Evolutionary conservation across 2,113 vertebrate species (phyloP).

Genomic region (Archocentrus centrarchus): DNA sequence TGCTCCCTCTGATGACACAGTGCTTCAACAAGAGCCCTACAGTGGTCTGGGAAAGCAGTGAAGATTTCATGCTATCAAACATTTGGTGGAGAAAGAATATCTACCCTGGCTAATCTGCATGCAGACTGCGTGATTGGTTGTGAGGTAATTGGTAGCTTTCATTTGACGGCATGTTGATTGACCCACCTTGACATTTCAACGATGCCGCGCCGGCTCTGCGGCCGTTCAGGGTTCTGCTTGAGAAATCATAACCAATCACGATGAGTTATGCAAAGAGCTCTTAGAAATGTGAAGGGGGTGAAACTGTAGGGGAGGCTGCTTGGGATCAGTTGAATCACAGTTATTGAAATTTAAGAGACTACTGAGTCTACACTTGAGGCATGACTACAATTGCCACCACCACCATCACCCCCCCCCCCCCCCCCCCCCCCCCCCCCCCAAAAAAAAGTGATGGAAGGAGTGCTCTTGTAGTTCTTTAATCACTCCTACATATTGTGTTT

Average conservation of each 20-base stretch:
- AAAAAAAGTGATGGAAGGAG: conserved; percentile 35
- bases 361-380: conserved; percentile 39
- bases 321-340: conserved; percentile 40
- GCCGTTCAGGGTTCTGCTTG: conserved; percentile 36
- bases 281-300: conserved; percentile 41
- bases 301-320: conserved; percentile 30
- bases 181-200: conserved; percentile 53
- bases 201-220: conserved; percentile 33
- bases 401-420: too few species aligned
- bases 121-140: conserved; percentile 44
- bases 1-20: not conserved
- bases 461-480: not conserved
- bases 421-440: not conserved
- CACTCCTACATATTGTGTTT: conserved; percentile 29
- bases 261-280: conserved; percentile 60
- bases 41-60: conserved; percentile 9
- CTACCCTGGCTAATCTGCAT: conserved; percentile 24
- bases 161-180: conserved; percentile 52
- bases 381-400: conserved; percentile 48
- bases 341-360: conserved; percentile 50
- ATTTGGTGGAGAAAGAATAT: not conserved
- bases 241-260: conserved; percentile 70
- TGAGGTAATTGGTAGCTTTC: conserved; percentile 54
- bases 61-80: not conserved
- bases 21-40: not conserved